A percentile compares a stretch with the other conserved stretches of the same genome.
Evolutionary conservation across 2,113 vertebrate species (phyloP).

Genomic region (Piaya cayana): DNA sequence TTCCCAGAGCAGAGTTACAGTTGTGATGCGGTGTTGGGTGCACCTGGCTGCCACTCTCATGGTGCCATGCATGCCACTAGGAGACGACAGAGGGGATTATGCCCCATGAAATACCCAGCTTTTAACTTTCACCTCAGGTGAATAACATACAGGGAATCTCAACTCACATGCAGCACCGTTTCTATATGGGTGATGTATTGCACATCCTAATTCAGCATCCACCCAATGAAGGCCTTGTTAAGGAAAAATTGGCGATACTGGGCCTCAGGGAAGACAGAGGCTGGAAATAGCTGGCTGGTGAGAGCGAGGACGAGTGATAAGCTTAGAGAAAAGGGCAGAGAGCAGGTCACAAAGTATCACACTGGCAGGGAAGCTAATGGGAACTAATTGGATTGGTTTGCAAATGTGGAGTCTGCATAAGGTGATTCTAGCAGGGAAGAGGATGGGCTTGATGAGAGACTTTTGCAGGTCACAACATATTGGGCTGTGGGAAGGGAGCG

Average conservation of each 20-base stretch:
- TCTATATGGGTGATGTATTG: not conserved
- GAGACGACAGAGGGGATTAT: not conserved
- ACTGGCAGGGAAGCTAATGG: not conserved
- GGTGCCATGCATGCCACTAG: fast-evolving
- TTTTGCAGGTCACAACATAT: not conserved
- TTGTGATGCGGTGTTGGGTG: not conserved
- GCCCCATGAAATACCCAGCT: not conserved
- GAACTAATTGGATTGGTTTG: not conserved
- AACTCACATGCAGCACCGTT: fast-evolving
- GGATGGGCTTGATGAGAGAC: not conserved
- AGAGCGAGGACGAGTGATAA: not conserved
- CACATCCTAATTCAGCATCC: not conserved
- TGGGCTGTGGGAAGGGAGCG: not conserved
- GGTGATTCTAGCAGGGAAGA: not conserved
- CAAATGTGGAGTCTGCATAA: not conserved
- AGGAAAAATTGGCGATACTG: not conserved
- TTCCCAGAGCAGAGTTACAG: not conserved
- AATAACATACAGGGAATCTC: not conserved
- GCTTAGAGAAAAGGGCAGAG: not conserved
- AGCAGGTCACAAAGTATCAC: not conserved
- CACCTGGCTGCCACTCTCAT: not conserved
- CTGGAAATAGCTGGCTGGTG: not conserved
- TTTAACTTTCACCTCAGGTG: not conserved
- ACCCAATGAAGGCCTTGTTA: not conserved
- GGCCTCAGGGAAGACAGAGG: not conserved